phyloP scores from a whole-genome alignment of 2,888 invertebrate genomes.

The Conus canariensis region DNA sequence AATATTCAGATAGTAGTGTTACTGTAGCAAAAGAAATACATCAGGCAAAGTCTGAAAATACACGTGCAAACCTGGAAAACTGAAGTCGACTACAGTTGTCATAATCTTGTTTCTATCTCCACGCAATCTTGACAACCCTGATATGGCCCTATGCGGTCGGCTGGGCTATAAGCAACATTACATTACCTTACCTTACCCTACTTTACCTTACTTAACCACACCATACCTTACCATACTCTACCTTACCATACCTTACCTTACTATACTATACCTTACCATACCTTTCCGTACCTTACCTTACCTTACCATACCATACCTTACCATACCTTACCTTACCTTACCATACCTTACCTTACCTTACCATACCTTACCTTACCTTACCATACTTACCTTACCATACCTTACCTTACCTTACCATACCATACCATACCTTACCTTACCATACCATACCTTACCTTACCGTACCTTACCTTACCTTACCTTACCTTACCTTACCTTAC shows the following conservation, averaged over 20 bases:
- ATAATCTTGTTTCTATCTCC: too few species aligned
- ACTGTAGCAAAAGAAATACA: too few species aligned
- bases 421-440: not conserved
- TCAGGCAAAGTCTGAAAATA: too few species aligned
- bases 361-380: not conserved
- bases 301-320: conserved; percentile 22
- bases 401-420: not conserved
- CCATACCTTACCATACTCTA: not conserved
- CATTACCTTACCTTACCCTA: not conserved
- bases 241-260: not conserved
- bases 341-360: conserved; percentile 7
- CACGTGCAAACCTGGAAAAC: too few species aligned
- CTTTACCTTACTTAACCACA: not conserved
- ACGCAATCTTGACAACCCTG: too few species aligned
- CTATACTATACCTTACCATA: not conserved
- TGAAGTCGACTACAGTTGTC: too few species aligned
- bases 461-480: not conserved
- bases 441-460: not conserved
- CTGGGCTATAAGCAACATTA: not conserved
- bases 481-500: not conserved
- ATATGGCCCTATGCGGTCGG: not conserved
- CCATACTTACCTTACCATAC: not conserved
- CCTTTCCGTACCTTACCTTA: conserved; percentile 15
- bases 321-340: not conserved
- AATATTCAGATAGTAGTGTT: too few species aligned